Base-by-base conservation (phyloP, 1,140 invertebrate genomes). In the Grapholita molesta region DNA sequence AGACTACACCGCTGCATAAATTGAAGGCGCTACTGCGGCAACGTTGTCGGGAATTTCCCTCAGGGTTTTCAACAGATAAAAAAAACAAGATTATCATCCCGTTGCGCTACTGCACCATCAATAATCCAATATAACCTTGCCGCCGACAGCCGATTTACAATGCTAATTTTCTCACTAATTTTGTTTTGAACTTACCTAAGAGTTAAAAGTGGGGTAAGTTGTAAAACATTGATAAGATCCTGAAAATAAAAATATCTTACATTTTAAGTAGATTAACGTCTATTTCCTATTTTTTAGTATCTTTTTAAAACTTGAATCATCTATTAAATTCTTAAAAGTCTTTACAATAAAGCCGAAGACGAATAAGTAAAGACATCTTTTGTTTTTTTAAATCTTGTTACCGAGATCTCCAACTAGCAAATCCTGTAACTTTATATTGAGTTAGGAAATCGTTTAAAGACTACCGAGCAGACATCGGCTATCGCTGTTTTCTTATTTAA, bases 1-100 rank as follows among this genome's bases (percentile, higher is more conserved):
- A 86, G 82, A 81, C 79, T 84, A 74, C 82, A 76, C 78, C 76
- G 70, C 69, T 84, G 84, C 85, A 89, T 87, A 89, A 89, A 88
- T 88, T 87, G 82, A 85, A 83, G 82, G 78, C 79, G 74, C 77
- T n/a, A n/a, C n/a, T 79, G 70, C 79, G 77, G 76, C 80, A 82
- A 81, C 75, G 78, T 72, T 78, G 81, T 70, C 74, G 72, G 80
- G 75, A 81, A 86, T 88, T 88, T 88, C 83, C 83, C 85, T 81
- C 72, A 82, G 87, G 85, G 77, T 76, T 84, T 85, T 85, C 76
- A 80, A 77, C 75, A 76, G 66, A 25, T 73, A 79, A 87, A 86
- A 89, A 86, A 83, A 79, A 67, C 7, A 15, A 42, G 78, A 75
- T 82, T 83, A 42, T 83, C 81, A 81, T 82, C 77, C 72, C 70